Evolutionary conservation across 2,797 vertebrate species (phyloP).

Genomic region (Ctenopoma kingsleyae): DNA sequence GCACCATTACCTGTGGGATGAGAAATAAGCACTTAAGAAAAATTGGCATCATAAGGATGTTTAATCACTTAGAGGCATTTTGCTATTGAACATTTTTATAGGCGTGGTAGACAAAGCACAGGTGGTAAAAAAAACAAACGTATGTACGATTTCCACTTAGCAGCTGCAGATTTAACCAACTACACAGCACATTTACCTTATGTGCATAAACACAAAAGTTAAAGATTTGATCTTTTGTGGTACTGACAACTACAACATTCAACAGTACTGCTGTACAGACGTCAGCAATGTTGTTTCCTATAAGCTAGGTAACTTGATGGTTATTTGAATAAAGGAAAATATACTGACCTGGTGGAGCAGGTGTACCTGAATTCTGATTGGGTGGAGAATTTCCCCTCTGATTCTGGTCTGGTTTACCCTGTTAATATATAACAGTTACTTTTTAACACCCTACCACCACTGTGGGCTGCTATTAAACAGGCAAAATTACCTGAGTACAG

Average conservation of each 20-base stretch:
- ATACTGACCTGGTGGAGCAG: constrained; percentile 89
- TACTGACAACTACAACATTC: too few species aligned
- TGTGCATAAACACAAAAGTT: background rate
- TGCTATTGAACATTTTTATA: background rate
- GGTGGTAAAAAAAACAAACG: background rate
- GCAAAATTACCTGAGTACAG: background rate
- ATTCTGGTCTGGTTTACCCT: constrained; percentile 94
- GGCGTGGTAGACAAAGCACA: background rate
- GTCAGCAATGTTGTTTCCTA: background rate
- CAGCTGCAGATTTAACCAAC: background rate
- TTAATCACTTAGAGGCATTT: background rate
- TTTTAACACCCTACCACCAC: background rate
- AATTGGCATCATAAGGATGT: background rate
- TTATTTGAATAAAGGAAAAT: constrained; percentile 5
- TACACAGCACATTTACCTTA: background rate
- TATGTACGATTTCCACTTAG: background rate
- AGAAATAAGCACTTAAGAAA: background rate
- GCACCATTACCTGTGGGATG: constrained; percentile 89
- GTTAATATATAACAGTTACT: constrained; percentile 27
- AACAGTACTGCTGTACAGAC: background rate
- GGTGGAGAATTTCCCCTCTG: constrained; percentile 92
- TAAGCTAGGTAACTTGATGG: background rate
- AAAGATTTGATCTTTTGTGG: background rate
- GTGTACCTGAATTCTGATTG: constrained; percentile 91
- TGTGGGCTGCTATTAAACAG: background rate